Percentiles rank a stretch among this genome's conserved stretches.
These are phyloP conservation scores for Sebastolobus altivelis DNA, from an alignment of 2,797 vertebrate species.

Conservation along the genomic window DNA sequence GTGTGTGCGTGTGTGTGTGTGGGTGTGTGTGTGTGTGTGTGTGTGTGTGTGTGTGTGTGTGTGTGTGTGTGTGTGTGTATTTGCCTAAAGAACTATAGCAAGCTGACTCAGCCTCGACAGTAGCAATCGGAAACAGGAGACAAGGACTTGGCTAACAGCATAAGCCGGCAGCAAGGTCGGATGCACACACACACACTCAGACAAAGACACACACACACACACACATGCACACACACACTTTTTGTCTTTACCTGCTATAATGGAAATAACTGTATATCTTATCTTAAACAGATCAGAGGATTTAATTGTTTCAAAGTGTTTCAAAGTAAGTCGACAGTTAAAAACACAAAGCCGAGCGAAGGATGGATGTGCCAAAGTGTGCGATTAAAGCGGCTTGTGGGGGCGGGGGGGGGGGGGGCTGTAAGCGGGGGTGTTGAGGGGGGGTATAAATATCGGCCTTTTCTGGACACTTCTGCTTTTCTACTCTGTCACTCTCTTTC, in stretches of 20 bases:
- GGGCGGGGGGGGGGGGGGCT: not conserved
- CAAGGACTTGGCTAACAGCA: slow-evolving; percentile 72
- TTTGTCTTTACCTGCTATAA: slow-evolving; percentile 66
- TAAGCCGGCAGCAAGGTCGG: slow-evolving; percentile 66
- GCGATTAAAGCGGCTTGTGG: slow-evolving; percentile 61
- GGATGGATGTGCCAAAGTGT: slow-evolving; percentile 64
- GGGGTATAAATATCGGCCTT: slow-evolving; percentile 84
- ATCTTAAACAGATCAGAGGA: slow-evolving; percentile 76
- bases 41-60: not conserved
- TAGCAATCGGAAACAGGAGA: slow-evolving; percentile 77
- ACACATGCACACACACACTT: slow-evolving; percentile 28
- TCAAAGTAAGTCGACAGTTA: slow-evolving; percentile 62
- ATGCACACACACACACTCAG: slow-evolving; percentile 28
- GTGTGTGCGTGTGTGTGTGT: slow-evolving; percentile 9
- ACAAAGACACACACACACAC: slow-evolving; percentile 20
- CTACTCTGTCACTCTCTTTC: slow-evolving; percentile 83
- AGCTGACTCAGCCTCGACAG: slow-evolving; percentile 73
- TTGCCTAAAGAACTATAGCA: slow-evolving; percentile 52
- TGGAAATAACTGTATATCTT: slow-evolving; percentile 75
- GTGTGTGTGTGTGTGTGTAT: slow-evolving; percentile 7
- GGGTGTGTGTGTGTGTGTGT: slow-evolving; percentile 16
- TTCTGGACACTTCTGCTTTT: slow-evolving; percentile 80
- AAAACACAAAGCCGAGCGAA: slow-evolving; percentile 54
- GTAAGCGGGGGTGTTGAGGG: not conserved
- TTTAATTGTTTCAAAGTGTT: slow-evolving; percentile 78